Percentiles rank a stretch among this genome's conserved stretches.
Conservation (phyloP, 2,888 invertebrate species). For the Linnaemya vulpina region DNA sequence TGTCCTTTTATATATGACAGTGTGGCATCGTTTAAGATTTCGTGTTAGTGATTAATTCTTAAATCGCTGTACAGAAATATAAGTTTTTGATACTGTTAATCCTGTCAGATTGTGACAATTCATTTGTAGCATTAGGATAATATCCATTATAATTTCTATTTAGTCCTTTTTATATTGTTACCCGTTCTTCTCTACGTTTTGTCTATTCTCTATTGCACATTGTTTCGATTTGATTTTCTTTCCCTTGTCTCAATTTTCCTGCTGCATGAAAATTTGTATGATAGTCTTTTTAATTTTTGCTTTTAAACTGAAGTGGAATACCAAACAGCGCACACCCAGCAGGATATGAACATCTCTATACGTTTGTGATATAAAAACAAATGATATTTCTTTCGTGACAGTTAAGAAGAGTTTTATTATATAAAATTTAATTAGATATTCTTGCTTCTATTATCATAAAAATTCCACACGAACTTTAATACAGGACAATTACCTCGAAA, state of each 20-base stretch:
- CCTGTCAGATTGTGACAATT: no score
- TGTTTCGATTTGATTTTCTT: not conserved
- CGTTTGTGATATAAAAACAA: slow-evolving; percentile 44
- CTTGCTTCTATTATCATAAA: slow-evolving; percentile 53
- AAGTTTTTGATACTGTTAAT: no score
- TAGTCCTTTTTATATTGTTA: not conserved
- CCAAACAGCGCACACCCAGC: slow-evolving; percentile 31
- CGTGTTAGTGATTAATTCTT: no score
- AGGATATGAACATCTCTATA: slow-evolving; percentile 37
- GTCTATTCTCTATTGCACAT: not conserved
- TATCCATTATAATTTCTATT: no score
- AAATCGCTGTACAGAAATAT: no score
- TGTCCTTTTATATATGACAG: no score
- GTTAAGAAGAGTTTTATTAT: slow-evolving; percentile 21
- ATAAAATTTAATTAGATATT: slow-evolving; percentile 70
- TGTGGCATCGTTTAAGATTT: no score
- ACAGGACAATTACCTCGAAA: slow-evolving; percentile 43
- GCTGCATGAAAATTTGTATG: slow-evolving; percentile 41
- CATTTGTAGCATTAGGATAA: no score
- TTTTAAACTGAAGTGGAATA: slow-evolving; percentile 48
- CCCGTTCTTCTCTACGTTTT: not conserved
- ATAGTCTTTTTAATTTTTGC: slow-evolving; percentile 25
- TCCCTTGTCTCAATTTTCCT: slow-evolving; percentile 14
- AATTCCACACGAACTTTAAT: slow-evolving; percentile 52
- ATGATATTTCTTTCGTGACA: slow-evolving; percentile 27